Evolutionary conservation across 2,888 invertebrate genomes (phyloP), one percentile per base, ranked within the genome.

Genomic region (Scrobipalpa costella): DNA sequence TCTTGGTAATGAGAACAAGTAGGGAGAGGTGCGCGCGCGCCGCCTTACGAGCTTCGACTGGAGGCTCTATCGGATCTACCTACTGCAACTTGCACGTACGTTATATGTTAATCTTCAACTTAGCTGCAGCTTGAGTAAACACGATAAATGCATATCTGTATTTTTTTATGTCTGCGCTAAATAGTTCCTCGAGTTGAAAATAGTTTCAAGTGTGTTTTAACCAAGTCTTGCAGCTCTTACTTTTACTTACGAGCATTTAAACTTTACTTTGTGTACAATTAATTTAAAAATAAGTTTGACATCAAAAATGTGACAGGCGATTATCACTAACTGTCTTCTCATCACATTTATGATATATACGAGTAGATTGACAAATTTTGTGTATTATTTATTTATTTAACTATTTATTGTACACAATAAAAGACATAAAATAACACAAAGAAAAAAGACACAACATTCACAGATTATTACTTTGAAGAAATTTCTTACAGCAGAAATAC

Each of bases 41-140:
- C 73, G 85, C 85, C 85, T 85, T 79, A 75, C 82, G 71, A 81
- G 81, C 79, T 77, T 80, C 84, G 83, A 90, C 90, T 90, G 90
- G 83, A 89, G 88, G 89, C 84, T 87, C 79, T 83, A 84, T 84
- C 79, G 82, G 71, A 76, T 72, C 76, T 77, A 71, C 78, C 76
- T 77, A 71, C 78, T 85, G 84, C 85, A 85, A 80, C 81, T 78
- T 83, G 83, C 83, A 88, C 85, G 84, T 73, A 71, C 73, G 84
- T 85, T 83, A 83, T 84, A 81, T 82, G 81, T 81, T 84, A 86
- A 87, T 88, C 84, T 84, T 78, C 76, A 80, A 78, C 79, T 79
- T 79, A 80, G 76, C 82, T 80, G 79, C 78, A 79, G 73, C 78
- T 80, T 83, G 19, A 78, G 82, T 83, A 81, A 86, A 84, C 78